Evolutionary conservation across 2,797 vertebrate genomes (phyloP), one percentile per base, ranked within the genome.

Genomic region (Nannoperca obscura): DNA sequence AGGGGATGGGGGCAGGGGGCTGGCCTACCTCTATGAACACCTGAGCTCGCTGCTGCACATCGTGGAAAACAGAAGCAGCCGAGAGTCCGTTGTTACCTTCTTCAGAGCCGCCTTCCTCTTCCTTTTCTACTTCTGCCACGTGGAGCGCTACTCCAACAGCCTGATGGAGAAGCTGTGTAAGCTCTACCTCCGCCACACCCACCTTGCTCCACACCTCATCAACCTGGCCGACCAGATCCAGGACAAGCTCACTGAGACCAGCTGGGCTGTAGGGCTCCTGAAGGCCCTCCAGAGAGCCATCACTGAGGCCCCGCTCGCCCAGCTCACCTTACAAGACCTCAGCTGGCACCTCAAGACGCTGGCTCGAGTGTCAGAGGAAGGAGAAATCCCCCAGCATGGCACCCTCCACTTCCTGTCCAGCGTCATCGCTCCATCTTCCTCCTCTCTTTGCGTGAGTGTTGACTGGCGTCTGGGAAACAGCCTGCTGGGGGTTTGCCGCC

Each of bases 61-160:
- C 1, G 95, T 96, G 15, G 90, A 94, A 24, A 88, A 91, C 24
- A 80, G 86, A 0, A 91, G 92, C n/a, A 84, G 90, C 81, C 81
- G 90, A n/a, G 95, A 96, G 61, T 83, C 86, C 0, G 89, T 93
- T 0, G 93, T 94, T 10, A 96, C 96, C 1, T 96, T 95, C 82
- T 97, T 98, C 87, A 94, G 94, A 81, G 94, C 96, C 0, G 80
- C 92, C 4, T 96, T 96, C 84, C 92, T 97, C 54, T 97, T 96
- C 55, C 93, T 96, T 0, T 68, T 42, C 12, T 93, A 96, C 84
- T 96, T 97, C 82, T 79, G 89, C 20, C 83, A 93, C 6, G 84
- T 93, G 32, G 89, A 92, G 8, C 57, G 62, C 1, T 92, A 93
- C 30, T 84, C 93, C 0, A 55, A 69, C 1, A 68, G 89, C 55